Base-by-base conservation (phyloP, 2,113 vertebrate genomes). In the Quiscalus mexicanus region DNA sequence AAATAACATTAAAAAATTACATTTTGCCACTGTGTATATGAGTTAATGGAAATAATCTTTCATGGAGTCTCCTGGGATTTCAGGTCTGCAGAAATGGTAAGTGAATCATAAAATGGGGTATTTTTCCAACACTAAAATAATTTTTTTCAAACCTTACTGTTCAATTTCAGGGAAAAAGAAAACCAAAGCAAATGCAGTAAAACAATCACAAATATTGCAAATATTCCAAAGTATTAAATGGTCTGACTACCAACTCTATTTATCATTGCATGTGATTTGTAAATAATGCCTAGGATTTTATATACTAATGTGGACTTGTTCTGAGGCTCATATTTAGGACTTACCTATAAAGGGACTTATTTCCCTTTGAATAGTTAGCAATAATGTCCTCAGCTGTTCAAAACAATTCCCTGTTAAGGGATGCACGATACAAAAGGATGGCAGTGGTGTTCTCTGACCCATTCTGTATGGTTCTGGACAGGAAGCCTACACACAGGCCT, bases 341-440 rank as follows among this genome's bases (percentile, higher is more conserved):
- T 53, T 74, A n/a, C 6, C 25, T 21, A 23, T 27, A n/a, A 83
- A 64, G 9, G 37, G 41, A n/a, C 6, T 35, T 24, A 4, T 74
- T 70, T 14, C 30, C 11, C 9, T 70, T 78, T 49, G 24, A 59
- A 71, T 15, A 55, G 3, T 35, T 58, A 45, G 17, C 8, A 84
- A 50, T 47, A 53, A 62, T 0, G 0, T 37, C 8, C n/a, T 58
- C 9, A 21, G 35, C 50, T 12, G 0, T n/a, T 35, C 4, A 5
- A 55, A 60, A 73, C 5, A 44, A 30, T 39, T 60, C 25, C 30
- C 5, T 44, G 5, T 59, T 75, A 60, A 44, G 11, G 4, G 15
- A 24, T 62, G 22, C 9, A 22, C 79, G 24, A 27, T 35, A 30
- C 0, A 4, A 59, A 85, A 85, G 11, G 23, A 37, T 3, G 5